Percentiles rank a stretch among this genome's conserved stretches.
phyloP scores from a whole-genome alignment of 2,113 vertebrate genomes.

The Argyrosomus japonicus region DNA sequence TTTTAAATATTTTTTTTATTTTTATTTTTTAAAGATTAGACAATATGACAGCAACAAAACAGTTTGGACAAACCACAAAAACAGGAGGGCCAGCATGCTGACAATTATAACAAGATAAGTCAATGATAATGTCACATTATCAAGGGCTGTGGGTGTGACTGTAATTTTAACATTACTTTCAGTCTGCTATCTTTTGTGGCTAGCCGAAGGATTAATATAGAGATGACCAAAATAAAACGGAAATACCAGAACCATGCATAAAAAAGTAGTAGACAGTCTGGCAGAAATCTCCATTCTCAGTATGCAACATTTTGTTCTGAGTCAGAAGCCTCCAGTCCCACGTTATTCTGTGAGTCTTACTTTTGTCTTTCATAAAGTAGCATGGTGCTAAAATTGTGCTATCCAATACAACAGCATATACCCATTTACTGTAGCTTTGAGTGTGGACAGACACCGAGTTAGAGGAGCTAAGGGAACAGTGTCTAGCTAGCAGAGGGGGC shows the following conservation, averaged over 20 bases:
- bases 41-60: neutral
- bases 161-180: neutral
- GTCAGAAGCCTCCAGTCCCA: neutral
- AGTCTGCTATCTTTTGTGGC: neutral
- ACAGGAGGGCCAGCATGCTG: neutral
- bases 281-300: neutral
- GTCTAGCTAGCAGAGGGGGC: neutral
- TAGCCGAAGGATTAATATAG: neutral
- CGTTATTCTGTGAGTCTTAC: neutral
- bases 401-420: neutral
- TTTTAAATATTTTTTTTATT: neutral
- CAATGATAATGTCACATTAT: neutral
- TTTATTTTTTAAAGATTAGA: neutral
- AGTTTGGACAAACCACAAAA: neutral
- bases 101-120: neutral
- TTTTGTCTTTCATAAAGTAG: neutral
- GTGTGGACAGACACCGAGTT: neutral
- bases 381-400: neutral
- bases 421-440: neutral
- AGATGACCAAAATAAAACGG: conserved; percentile 1
- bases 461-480: neutral
- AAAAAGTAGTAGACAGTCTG: neutral
- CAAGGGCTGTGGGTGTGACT: neutral
- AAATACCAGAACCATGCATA: neutral
- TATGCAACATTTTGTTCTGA: neutral